phyloP scores from a whole-genome alignment of 1,140 invertebrate genomes.

The Drosophila tani region DNA sequence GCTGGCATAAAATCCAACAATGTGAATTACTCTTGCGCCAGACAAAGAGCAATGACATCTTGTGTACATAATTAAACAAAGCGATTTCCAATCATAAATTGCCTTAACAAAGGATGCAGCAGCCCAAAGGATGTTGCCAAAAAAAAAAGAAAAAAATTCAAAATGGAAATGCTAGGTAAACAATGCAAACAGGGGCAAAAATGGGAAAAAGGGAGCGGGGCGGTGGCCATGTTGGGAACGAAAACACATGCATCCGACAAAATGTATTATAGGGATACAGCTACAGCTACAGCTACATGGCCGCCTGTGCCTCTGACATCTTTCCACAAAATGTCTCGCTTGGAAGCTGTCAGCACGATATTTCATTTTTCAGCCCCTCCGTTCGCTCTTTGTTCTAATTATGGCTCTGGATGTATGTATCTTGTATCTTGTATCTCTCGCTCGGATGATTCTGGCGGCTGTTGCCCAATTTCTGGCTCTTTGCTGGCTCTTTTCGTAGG shows the following conservation, averaged over 20 bases:
- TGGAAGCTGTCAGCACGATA: slow-evolving; percentile 62
- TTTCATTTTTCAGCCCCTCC: slow-evolving; percentile 44
- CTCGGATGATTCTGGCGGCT: slow-evolving; percentile 37
- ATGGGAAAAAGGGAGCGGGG: slow-evolving; percentile 17
- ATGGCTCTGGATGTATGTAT: slow-evolving; percentile 47
- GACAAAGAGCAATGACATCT: slow-evolving; percentile 46
- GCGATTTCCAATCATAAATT: slow-evolving; percentile 47
- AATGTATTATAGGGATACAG: slow-evolving; percentile 40
- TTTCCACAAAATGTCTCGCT: slow-evolving; percentile 74
- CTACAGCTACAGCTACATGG: slow-evolving; percentile 23
- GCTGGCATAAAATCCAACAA: slow-evolving; percentile 31
- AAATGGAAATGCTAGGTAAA: slow-evolving; percentile 35
- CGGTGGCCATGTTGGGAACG: slow-evolving; percentile 58
- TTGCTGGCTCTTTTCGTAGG: slow-evolving; percentile 52
- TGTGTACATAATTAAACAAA: slow-evolving; percentile 57
- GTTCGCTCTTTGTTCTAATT: slow-evolving; percentile 72
- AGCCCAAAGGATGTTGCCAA: slow-evolving; percentile 27
- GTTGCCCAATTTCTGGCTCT: slow-evolving; percentile 52
- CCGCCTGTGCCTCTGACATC: slow-evolving; percentile 40
- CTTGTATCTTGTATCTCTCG: slow-evolving; percentile 47
- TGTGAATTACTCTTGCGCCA: slow-evolving; percentile 26
- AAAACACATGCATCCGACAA: slow-evolving; percentile 44
- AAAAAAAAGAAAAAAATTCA: slow-evolving; percentile 18
- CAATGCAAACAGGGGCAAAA: slow-evolving; percentile 9
- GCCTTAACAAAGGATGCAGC: slow-evolving; percentile 33